phyloP scores from a whole-genome alignment of 30 jellyfish, hydroid and myxozoan species.

The Hydractinia symbiolongicarpus region DNA sequence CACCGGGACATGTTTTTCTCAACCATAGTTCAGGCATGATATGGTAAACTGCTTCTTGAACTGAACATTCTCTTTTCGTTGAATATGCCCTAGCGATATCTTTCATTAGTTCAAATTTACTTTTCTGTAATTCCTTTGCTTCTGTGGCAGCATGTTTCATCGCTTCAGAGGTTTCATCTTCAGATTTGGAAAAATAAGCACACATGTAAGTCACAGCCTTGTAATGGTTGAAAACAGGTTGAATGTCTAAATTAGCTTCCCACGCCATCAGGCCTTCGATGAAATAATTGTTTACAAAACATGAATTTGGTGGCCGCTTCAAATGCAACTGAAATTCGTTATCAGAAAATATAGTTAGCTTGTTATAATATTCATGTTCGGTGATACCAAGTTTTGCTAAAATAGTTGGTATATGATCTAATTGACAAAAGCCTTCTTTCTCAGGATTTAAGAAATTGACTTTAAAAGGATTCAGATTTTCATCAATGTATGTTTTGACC shows the following conservation, averaged over 20 bases:
- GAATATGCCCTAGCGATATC: constrained; percentile 4
- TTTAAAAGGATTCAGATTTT: too few species aligned
- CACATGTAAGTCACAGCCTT: not conserved
- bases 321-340: not conserved
- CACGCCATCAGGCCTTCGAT: constrained; percentile 4
- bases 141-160: not conserved
- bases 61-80: not conserved
- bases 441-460: too few species aligned
- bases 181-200: too few species aligned
- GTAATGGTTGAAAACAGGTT: not conserved
- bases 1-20: not conserved
- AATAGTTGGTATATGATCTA: too few species aligned
- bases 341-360: too few species aligned
- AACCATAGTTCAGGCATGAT: constrained; percentile 28
- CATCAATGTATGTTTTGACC: too few species aligned
- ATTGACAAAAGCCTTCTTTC: too few species aligned
- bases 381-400: too few species aligned
- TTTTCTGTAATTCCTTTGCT: not conserved
- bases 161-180: too few species aligned
- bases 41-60: constrained; percentile 25
- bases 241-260: constrained; percentile 4
- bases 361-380: too few species aligned
- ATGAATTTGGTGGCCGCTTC: constrained; percentile 9
- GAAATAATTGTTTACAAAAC: not conserved
- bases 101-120: constrained; percentile 13